Percentiles rank a stretch among this genome's conserved stretches.
Evolutionary conservation across 2,797 vertebrate genomes (phyloP).

Genomic region (Sciurus vulgaris): DNA sequence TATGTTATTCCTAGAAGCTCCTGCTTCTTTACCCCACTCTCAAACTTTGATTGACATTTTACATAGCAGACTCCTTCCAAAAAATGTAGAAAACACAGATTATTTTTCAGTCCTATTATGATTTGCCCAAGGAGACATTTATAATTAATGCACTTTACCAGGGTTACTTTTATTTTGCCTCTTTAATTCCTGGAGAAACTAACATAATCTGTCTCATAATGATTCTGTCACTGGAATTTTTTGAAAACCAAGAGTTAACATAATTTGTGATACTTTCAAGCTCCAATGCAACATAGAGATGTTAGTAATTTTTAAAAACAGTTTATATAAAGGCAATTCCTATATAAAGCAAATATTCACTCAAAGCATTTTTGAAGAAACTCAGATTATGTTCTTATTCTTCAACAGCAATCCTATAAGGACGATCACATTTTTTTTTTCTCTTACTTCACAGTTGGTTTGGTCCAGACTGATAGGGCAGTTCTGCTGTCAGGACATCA

Average conservation of each 20-base stretch:
- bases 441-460: not conserved
- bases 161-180: not conserved
- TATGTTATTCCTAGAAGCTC: not conserved
- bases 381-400: not conserved
- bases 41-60: not conserved
- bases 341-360: not conserved
- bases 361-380: not conserved
- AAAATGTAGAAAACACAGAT: not conserved
- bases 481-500: not conserved
- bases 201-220: not conserved
- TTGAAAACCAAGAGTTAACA: not conserved
- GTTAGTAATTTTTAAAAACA: not conserved
- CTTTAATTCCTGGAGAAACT: constrained; percentile 1
- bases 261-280: not conserved
- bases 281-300: not conserved
- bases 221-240: not conserved
- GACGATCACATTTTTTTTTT: not conserved
- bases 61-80: not conserved
- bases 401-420: not conserved
- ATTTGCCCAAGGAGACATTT: not conserved
- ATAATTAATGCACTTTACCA: not conserved
- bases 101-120: not conserved
- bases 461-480: not conserved
- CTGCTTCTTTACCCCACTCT: not conserved
- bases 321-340: not conserved